These are phyloP conservation scores for Galagoides demidoff DNA, from an alignment of 2,797 vertebrate species.

Conservation along the genomic window DNA sequence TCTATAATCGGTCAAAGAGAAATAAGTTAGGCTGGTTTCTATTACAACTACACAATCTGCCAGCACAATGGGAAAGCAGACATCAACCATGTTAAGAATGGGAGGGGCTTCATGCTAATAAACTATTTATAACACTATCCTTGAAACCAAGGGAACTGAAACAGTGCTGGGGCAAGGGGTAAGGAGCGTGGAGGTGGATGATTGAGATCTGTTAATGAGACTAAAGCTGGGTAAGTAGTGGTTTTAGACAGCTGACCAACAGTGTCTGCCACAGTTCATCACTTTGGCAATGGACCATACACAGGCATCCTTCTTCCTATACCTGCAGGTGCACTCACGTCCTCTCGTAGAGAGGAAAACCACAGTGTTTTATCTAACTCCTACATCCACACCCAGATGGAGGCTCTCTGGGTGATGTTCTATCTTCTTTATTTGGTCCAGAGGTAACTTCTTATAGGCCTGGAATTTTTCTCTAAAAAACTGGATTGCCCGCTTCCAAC, in stretches of 20 bases:
- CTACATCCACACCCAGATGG: not conserved
- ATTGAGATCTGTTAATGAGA: not conserved
- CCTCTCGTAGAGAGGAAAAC: not conserved
- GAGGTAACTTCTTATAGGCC: not conserved
- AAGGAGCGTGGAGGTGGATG: not conserved
- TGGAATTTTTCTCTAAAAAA: constrained; percentile 11
- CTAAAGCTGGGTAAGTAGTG: not conserved
- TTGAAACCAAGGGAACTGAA: not conserved
- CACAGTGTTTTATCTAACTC: not conserved
- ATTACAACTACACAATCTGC: not conserved
- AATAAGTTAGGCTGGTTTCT: not conserved
- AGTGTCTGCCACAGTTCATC: not conserved
- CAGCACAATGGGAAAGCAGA: not conserved
- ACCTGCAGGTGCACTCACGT: not conserved
- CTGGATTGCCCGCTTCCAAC: not conserved
- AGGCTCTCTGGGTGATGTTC: not conserved
- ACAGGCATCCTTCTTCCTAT: not conserved
- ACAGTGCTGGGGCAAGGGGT: not conserved
- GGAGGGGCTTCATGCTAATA: not conserved
- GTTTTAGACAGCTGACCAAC: not conserved
- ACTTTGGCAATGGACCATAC: not conserved
- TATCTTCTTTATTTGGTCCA: constrained; percentile 5
- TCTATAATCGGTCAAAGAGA: not conserved
- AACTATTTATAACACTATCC: not conserved
- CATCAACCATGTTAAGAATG: not conserved